Evolutionary conservation across 64 coral and sea anemone species (phyloP), one percentile per base, ranked within the genome.

Genomic region (Stichodactyla mertensii): DNA sequence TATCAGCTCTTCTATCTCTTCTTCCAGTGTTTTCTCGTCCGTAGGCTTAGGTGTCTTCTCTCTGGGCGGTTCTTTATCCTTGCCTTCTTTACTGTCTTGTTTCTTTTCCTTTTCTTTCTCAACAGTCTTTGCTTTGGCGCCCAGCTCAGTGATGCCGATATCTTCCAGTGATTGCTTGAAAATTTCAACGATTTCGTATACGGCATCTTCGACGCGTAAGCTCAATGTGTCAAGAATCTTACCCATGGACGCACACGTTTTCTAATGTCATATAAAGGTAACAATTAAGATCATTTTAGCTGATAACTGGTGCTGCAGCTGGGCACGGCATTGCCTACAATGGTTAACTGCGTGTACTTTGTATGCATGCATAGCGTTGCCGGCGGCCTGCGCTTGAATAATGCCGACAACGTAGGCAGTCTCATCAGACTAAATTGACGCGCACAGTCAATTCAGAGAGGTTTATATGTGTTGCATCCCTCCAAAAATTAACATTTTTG

Each of bases 1-100:
- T 60, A 96, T 96, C 67, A 96, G 80, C 51, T 96, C 94, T 84
- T 93, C 94, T 20, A 96, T 96, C 55, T 96, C 94, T 86, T 96
- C 94, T 52, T 93, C 88, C 59, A 96, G 74, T 28, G 91, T 88
- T 84, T 96, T 96, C 55, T 96, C 94, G 45, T 96, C 94, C 4
- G 91, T 90, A 6, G 86, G 81, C 86, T 96, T 96, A 16, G 91
- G 88, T 11, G 94, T 88, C 80, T 92, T 96, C 27, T 90, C 91
- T 62, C 91, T 84, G 12, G 84, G 85, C 8, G 67, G 87, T 11
- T 96, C 91, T 19, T 87, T 89, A 28, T 96, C 91, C 45, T 92
- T 87, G 11, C 88, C 94, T 54, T 71, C 56, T 15, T 90, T 84
- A 52, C 70, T 83, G 12, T 96, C 94, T 66, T 80, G 55, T 84